Conservation (phyloP, 2,888 invertebrate genomes). For the Meta bourneti region DNA sequence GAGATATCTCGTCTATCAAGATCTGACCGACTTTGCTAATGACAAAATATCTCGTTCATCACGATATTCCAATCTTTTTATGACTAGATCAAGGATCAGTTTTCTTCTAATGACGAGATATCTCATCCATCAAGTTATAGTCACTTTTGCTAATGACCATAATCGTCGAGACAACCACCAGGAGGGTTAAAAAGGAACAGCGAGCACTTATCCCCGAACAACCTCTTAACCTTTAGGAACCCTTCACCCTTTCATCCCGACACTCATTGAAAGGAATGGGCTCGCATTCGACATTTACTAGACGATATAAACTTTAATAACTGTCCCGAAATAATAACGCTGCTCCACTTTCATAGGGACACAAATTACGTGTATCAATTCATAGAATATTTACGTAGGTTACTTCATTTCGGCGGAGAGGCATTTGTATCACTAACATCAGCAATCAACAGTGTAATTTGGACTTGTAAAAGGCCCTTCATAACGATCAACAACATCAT, state of each 20-base stretch:
- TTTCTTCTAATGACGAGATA: no score
- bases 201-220: neutral
- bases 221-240: neutral
- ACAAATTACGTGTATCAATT: neutral
- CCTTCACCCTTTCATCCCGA: neutral
- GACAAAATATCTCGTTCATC: no score
- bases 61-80: no score
- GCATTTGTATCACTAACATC: conserved; percentile 26
- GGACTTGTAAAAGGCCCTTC: conserved; percentile 22
- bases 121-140: no score
- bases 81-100: no score
- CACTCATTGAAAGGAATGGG: neutral
- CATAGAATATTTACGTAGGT: conserved; percentile 17
- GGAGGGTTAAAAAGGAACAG: no score
- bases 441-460: conserved; percentile 36
- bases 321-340: neutral
- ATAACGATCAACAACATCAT: conserved; percentile 13
- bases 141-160: no score
- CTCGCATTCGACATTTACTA: neutral
- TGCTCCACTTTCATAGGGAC: neutral
- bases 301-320: conserved; percentile 1
- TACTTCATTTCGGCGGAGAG: neutral
- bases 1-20: no score
- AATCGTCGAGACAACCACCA: no score
- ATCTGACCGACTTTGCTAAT: no score